Evolutionary conservation across 2,797 vertebrate genomes (phyloP).

Genomic region (Carapus acus): DNA sequence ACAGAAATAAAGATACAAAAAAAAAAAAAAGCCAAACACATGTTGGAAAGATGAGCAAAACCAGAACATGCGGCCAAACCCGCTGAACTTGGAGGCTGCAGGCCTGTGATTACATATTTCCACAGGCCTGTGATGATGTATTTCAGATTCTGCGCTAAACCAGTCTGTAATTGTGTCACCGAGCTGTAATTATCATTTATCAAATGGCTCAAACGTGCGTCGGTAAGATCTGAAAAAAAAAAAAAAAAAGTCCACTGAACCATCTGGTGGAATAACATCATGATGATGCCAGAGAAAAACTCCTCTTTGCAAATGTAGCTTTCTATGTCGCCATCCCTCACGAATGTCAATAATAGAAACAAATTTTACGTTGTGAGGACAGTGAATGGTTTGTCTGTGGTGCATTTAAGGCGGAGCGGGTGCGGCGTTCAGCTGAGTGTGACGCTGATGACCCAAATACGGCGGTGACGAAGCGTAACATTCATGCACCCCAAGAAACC

Average conservation of each 20-base stretch:
- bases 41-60: conserved; percentile 32
- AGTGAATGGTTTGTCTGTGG: background rate
- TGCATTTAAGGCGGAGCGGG: conserved; percentile 1
- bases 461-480: background rate
- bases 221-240: conserved; percentile 9
- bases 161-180: conserved; percentile 19
- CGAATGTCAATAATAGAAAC: background rate
- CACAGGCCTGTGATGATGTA: conserved; percentile 25
- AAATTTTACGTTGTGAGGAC: conserved; percentile 2
- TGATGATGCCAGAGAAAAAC: background rate
- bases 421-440: background rate
- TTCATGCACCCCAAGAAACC: conserved; percentile 6
- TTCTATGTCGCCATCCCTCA: conserved; percentile 3
- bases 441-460: conserved; percentile 36
- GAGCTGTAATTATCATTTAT: conserved; percentile 32
- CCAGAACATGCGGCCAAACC: conserved; percentile 16
- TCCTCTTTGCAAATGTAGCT: conserved; percentile 13
- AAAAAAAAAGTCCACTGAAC: conserved; percentile 14
- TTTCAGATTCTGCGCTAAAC: conserved; percentile 21
- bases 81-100: background rate
- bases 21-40: conserved; percentile 23
- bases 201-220: conserved; percentile 23
- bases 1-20: too few relatives aligned
- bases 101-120: conserved; percentile 8
- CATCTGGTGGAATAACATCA: conserved; percentile 5